phyloP scores from a whole-genome alignment of 2,888 invertebrate genomes.

The Anoplius nigerrimus region DNA sequence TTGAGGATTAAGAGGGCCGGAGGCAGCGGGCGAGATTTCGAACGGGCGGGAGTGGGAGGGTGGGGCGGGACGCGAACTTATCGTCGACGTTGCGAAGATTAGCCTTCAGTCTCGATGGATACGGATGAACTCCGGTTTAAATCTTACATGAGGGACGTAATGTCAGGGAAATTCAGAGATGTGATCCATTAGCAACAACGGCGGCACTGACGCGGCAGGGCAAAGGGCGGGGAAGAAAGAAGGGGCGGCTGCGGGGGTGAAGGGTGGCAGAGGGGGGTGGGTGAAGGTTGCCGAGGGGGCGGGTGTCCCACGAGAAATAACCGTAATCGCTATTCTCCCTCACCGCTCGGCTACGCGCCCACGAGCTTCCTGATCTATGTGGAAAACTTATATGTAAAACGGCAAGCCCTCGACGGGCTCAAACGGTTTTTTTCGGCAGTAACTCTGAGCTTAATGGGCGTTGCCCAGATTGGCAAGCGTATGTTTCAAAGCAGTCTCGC shows the following conservation, averaged over 20 bases:
- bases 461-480: no score
- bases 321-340: constrained; percentile 65
- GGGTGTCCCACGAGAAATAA: constrained; percentile 67
- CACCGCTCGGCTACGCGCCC: not conserved
- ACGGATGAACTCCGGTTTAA: constrained; percentile 55
- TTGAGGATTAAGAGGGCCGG: not conserved
- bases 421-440: no score
- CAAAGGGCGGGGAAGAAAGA: not conserved
- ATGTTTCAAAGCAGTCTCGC: no score
- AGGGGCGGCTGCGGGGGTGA: constrained; percentile 11
- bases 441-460: no score
- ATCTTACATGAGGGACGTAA: constrained; percentile 66
- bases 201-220: constrained; percentile 36
- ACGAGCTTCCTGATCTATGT: no score
- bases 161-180: constrained; percentile 67
- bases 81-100: constrained; percentile 52
- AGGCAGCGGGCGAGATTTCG: not conserved
- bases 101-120: constrained; percentile 44
- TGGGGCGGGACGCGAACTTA: constrained; percentile 31
- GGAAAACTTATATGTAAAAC: no score
- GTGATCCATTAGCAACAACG: constrained; percentile 68
- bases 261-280: not conserved
- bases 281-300: constrained; percentile 19
- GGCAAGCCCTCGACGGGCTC: no score
- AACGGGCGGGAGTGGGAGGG: constrained; percentile 10